Percentiles rank a stretch among this genome's conserved stretches.
These are phyloP conservation scores for Pleuronectes platessa DNA, from an alignment of 2,113 vertebrate genomes.

Conservation along the genomic window DNA sequence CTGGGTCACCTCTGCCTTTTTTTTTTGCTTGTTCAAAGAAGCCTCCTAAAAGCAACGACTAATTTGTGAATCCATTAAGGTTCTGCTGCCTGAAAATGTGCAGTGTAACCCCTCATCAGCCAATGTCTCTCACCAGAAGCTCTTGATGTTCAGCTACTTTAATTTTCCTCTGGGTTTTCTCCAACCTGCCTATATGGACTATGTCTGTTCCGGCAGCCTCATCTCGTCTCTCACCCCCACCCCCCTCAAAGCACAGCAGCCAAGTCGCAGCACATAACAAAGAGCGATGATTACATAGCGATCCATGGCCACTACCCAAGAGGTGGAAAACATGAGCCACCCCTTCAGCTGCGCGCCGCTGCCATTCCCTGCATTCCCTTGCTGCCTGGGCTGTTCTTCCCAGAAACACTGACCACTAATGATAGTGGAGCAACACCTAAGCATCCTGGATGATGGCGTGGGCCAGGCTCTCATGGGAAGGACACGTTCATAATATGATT, in stretches of 20 bases:
- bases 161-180: slow-evolving; percentile 39
- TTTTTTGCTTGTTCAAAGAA: slow-evolving; percentile 35
- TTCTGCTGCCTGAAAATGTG: slow-evolving; percentile 19
- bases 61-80: slow-evolving; percentile 35
- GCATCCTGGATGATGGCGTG: slow-evolving; percentile 59
- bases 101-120: slow-evolving; percentile 22
- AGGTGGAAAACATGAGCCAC: slow-evolving; percentile 64
- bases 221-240: slow-evolving; percentile 16
- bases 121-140: neutral
- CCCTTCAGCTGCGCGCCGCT: slow-evolving; percentile 34
- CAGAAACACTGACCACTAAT: slow-evolving; percentile 79
- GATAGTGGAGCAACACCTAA: slow-evolving; percentile 76
- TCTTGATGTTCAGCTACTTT: neutral
- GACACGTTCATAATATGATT: slow-evolving; percentile 51
- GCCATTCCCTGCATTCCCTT: slow-evolving; percentile 41
- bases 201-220: slow-evolving; percentile 10
- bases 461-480: slow-evolving; percentile 41
- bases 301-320: slow-evolving; percentile 75
- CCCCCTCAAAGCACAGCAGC: slow-evolving; percentile 42
- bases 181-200: neutral
- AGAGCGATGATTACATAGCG: slow-evolving; percentile 72
- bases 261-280: slow-evolving; percentile 68
- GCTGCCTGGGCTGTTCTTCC: slow-evolving; percentile 63
- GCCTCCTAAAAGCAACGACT: slow-evolving; percentile 25
- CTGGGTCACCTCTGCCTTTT: slow-evolving; percentile 54